phyloP scores from a whole-genome alignment of 2,888 invertebrate species.

The Agrilus mali region DNA sequence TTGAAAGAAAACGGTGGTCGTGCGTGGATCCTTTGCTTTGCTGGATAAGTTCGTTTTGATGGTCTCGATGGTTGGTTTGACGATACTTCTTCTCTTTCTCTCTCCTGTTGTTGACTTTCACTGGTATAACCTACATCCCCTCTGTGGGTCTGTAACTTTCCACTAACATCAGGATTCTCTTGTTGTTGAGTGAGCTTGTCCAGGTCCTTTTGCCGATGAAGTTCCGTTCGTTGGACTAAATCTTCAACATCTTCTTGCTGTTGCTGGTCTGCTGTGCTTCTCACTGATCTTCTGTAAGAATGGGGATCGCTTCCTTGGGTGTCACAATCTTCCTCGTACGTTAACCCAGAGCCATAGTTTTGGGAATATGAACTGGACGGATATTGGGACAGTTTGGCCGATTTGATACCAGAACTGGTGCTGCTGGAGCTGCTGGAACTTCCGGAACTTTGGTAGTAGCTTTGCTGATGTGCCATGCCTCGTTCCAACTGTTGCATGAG shows the following conservation, averaged over 20 bases:
- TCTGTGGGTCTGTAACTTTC: too few species aligned
- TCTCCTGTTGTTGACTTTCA: too few species aligned
- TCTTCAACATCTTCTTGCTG: conserved; percentile 19
- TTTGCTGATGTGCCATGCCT: conserved; percentile 22
- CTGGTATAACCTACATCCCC: too few species aligned
- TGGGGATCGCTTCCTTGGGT: too few species aligned
- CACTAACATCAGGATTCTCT: neutral
- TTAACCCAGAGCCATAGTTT: too few species aligned
- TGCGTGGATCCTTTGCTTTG: too few species aligned
- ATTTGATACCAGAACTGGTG: conserved; percentile 11
- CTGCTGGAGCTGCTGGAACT: conserved; percentile 21
- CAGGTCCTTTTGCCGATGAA: neutral
- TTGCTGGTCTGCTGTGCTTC: neutral
- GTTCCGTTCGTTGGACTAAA: conserved; percentile 16
- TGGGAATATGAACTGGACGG: conserved; percentile 2
- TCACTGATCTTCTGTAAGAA: too few species aligned
- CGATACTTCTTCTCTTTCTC: too few species aligned
- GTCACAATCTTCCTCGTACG: too few species aligned
- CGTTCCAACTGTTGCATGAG: conserved; percentile 26
- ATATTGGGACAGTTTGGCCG: conserved; percentile 18
- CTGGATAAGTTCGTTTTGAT: too few species aligned
- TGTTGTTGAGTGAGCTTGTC: neutral
- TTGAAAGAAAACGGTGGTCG: too few species aligned
- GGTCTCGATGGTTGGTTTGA: too few species aligned
- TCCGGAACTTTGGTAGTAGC: conserved; percentile 12